A percentile compares a stretch with the other conserved stretches of the same genome.
These are phyloP conservation scores for Drosophila pectinifera DNA, from an alignment of 1,140 invertebrate genomes.

Conservation along the genomic window DNA sequence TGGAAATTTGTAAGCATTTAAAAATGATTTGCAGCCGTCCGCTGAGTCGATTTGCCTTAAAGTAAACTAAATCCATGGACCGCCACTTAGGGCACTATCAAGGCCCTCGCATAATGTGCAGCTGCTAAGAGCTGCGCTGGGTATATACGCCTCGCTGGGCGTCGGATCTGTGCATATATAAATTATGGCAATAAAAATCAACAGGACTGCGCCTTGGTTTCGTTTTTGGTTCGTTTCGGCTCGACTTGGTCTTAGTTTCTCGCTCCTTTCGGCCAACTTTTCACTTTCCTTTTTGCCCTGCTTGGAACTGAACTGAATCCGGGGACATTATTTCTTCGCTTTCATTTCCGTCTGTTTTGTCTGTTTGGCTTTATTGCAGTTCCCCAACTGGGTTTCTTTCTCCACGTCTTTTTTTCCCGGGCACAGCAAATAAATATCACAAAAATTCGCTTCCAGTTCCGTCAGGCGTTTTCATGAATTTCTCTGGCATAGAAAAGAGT, in stretches of 20 bases:
- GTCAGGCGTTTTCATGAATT: slow-evolving; percentile 71
- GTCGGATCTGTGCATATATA: slow-evolving; percentile 48
- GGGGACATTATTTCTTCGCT: slow-evolving; percentile 78
- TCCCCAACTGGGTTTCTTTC: slow-evolving; percentile 37
- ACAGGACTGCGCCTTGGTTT: slow-evolving; percentile 38
- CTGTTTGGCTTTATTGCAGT: slow-evolving; percentile 76
- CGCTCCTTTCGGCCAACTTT: slow-evolving; percentile 47
- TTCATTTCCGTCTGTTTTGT: slow-evolving; percentile 80
- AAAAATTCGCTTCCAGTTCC: slow-evolving; percentile 75
- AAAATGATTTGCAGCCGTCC: slow-evolving; percentile 73
- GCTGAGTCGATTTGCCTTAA: slow-evolving; percentile 44
- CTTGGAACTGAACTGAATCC: slow-evolving; percentile 34
- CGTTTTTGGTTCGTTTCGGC: slow-evolving; percentile 12
- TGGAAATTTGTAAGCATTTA: slow-evolving; percentile 81
- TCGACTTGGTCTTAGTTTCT: slow-evolving; percentile 27
- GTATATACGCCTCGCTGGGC: slow-evolving; percentile 54
- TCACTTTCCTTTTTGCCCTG: slow-evolving; percentile 63
- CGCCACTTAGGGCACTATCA: slow-evolving; percentile 59
- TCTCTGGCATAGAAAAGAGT: slow-evolving; percentile 47
- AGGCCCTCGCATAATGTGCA: slow-evolving; percentile 49
- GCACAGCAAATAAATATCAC: slow-evolving; percentile 74
- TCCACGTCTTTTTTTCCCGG: slow-evolving; percentile 14
- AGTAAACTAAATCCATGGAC: slow-evolving; percentile 28
- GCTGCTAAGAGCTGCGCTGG: slow-evolving; percentile 23
- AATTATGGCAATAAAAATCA: slow-evolving; percentile 82